Evolutionary conservation across 2,797 vertebrate species (phyloP).

Genomic region (Chelon labrosus): DNA sequence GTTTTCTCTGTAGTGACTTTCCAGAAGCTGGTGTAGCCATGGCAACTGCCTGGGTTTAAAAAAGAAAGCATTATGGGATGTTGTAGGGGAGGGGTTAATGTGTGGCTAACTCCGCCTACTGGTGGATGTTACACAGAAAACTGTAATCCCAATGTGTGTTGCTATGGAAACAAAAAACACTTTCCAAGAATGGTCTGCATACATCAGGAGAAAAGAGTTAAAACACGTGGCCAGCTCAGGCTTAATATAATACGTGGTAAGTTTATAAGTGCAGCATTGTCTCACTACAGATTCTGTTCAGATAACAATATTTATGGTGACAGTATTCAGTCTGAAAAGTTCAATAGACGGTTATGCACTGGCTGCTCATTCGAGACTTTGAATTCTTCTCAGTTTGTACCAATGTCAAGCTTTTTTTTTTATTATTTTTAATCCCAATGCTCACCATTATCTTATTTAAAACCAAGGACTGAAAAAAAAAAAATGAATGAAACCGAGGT

Average conservation of each 20-base stretch:
- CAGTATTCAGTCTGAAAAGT: not conserved
- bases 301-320: not conserved
- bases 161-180: conserved; percentile 65
- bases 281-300: not conserved
- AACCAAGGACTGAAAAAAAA: too few species aligned
- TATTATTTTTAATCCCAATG: not conserved
- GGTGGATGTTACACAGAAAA: conserved; percentile 57
- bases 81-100: conserved; percentile 51
- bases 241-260: not conserved
- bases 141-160: conserved; percentile 67
- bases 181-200: conserved; percentile 28
- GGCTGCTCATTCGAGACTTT: too few species aligned
- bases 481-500: too few species aligned
- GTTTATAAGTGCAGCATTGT: too few species aligned
- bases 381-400: not conserved
- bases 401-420: not conserved
- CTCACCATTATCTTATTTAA: not conserved
- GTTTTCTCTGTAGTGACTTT: conserved; percentile 62
- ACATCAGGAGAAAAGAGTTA: not conserved
- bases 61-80: conserved; percentile 61
- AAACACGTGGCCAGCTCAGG: not conserved
- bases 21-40: conserved; percentile 57
- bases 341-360: too few species aligned
- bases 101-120: conserved; percentile 52
- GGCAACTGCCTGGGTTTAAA: conserved; percentile 40